Conservation (phyloP, 2,797 vertebrate genomes). For the Enteromius mattozi region DNA sequence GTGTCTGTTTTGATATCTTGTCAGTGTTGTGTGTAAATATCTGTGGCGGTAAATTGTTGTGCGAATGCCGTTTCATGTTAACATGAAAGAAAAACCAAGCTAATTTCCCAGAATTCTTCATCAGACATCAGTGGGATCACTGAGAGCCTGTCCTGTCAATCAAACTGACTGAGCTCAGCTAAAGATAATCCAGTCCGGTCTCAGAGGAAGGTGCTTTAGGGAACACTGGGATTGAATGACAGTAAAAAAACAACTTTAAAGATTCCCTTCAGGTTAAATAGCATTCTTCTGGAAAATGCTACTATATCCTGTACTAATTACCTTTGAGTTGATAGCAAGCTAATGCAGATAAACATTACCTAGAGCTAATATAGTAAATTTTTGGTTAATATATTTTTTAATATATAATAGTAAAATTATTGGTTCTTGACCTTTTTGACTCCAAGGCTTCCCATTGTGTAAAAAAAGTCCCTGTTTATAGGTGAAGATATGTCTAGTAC, state of each 20-base stretch:
- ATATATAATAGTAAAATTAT: not conserved
- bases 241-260: not conserved
- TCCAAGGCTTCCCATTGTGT: not conserved
- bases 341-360: not conserved
- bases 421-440: not conserved
- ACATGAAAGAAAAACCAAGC: not conserved
- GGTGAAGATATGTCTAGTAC: not conserved
- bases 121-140: not conserved
- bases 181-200: slow-evolving; percentile 12
- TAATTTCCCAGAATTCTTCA: not conserved
- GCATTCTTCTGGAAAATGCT: not conserved
- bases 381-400: not conserved
- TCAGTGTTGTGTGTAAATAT: not conserved
- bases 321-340: not conserved
- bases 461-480: not conserved
- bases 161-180: not conserved
- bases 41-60: not conserved
- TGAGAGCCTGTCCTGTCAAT: not conserved
- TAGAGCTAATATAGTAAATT: not conserved
- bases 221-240: not conserved
- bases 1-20: not conserved
- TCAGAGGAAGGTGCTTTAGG: not conserved
- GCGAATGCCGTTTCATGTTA: not conserved
- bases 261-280: not conserved
- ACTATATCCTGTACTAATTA: not conserved